Evolutionary conservation across 2,113 vertebrate species (phyloP).

Genomic region (Melanerpes formicivorus): DNA sequence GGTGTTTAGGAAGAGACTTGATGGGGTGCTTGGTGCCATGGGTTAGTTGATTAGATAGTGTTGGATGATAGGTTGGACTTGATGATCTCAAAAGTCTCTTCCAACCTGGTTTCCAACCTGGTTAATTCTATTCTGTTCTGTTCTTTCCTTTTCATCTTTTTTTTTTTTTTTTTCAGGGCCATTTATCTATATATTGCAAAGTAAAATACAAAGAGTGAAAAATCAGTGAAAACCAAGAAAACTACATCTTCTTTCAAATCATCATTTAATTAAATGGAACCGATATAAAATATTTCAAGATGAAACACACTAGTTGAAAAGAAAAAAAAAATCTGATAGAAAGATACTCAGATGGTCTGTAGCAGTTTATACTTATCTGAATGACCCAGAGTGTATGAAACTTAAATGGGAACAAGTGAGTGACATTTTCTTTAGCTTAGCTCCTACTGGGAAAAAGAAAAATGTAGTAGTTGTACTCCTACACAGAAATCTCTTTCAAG

Average conservation of each 20-base stretch:
- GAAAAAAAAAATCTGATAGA: constrained; percentile 27
- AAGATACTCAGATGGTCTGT: constrained; percentile 43
- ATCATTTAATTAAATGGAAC: constrained; percentile 28
- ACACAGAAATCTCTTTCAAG: constrained; percentile 53
- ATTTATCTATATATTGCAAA: constrained; percentile 18
- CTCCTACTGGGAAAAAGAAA: constrained; percentile 29
- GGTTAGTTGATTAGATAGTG: too few relatives aligned
- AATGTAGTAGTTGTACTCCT: constrained; percentile 45
- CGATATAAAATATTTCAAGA: constrained; percentile 40
- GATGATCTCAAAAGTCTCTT: too few relatives aligned
- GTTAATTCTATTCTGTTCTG: too few relatives aligned
- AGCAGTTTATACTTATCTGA: constrained; percentile 30
- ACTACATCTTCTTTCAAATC: background rate
- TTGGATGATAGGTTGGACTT: too few relatives aligned
- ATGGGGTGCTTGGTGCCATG: too few relatives aligned
- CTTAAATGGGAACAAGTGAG: constrained; percentile 44
- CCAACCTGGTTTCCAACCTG: too few relatives aligned
- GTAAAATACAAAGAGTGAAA: constrained; percentile 15
- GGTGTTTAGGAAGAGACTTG: too few relatives aligned
- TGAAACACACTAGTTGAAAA: constrained; percentile 37
- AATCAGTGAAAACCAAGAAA: constrained; percentile 4
- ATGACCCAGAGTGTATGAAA: constrained; percentile 37
- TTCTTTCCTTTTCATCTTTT: background rate
- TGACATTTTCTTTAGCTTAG: constrained; percentile 50
- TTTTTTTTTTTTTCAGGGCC: background rate